Conservation (phyloP, 2,888 invertebrate species). For the Tineola bisselliella region DNA sequence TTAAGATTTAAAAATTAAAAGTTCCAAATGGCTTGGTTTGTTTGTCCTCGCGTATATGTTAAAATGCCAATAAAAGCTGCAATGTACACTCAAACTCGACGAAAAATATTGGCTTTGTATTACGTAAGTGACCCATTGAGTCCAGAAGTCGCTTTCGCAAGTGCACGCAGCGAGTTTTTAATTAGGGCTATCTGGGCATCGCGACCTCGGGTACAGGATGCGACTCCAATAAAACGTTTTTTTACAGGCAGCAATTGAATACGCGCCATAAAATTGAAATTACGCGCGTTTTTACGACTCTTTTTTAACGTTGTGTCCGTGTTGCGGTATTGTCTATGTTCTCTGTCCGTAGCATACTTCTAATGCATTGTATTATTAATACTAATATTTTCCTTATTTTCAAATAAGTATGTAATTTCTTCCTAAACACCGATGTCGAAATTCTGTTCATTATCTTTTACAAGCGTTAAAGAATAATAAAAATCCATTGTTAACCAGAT, state of each 20-base stretch:
- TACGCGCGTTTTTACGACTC: conserved; percentile 57
- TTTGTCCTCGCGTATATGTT: no score
- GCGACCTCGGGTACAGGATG: conserved; percentile 61
- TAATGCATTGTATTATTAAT: background rate
- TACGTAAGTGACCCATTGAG: conserved; percentile 35
- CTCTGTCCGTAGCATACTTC: conserved; percentile 14
- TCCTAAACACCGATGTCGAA: background rate
- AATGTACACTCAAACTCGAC: background rate
- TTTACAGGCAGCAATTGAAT: conserved; percentile 65
- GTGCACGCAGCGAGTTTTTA: conserved; percentile 50
- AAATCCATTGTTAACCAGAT: conserved; percentile 12
- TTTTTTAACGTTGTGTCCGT: conserved; percentile 51
- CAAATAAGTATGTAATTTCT: no score
- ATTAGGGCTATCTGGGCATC: conserved; percentile 56
- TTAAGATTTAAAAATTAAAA: no score
- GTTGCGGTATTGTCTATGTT: conserved; percentile 47
- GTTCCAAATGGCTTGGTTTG: no score
- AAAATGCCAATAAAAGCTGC: no score
- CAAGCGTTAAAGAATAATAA: background rate
- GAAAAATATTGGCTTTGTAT: conserved; percentile 17
- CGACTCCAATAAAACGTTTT: conserved; percentile 60
- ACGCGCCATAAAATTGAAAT: conserved; percentile 59
- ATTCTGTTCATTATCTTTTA: background rate
- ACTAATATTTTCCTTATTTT: no score
- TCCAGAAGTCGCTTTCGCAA: conserved; percentile 39